A percentile compares a stretch with the other conserved stretches of the same genome.
These are phyloP conservation scores for Halcyon chelicuti DNA, from an alignment of 2,797 vertebrate species.

Conservation along the genomic window DNA sequence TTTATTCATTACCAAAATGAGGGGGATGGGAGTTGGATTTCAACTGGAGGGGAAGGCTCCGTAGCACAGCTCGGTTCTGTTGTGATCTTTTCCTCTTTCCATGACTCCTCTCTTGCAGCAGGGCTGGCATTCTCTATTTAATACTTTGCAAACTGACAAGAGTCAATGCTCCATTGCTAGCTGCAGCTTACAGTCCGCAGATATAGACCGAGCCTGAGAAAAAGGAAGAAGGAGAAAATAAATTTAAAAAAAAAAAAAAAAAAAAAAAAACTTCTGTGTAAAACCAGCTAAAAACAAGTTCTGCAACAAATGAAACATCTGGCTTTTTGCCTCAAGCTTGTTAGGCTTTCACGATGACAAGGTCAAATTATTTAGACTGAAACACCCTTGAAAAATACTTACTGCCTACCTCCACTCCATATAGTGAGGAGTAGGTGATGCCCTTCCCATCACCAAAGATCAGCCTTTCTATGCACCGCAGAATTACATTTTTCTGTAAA, in stretches of 20 bases:
- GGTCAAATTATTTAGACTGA: slow-evolving; percentile 8
- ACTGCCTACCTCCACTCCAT: background rate
- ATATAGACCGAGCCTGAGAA: background rate
- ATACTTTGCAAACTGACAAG: background rate
- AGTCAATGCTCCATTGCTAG: background rate
- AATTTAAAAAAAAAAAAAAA: background rate
- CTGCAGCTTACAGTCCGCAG: background rate
- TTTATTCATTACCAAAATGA: background rate
- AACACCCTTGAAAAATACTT: background rate
- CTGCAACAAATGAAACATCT: background rate
- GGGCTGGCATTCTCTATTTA: background rate
- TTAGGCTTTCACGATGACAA: background rate
- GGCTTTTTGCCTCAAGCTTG: slow-evolving; percentile 20
- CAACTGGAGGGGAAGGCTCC: accelerated
- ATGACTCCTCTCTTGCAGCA: background rate
- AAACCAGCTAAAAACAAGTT: background rate
- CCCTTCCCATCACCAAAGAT: background rate
- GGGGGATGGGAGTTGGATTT: background rate
- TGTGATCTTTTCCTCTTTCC: background rate
- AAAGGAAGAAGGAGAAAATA: background rate
- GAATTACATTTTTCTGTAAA: background rate
- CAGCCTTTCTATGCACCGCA: background rate
- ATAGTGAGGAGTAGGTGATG: background rate
- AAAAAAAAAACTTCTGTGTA: background rate
- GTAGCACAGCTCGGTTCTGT: background rate